Percentiles rank a stretch among this genome's conserved stretches.
Evolutionary conservation across 2,113 vertebrate species (phyloP).

Genomic region (Rhabdomys dilectus): DNA sequence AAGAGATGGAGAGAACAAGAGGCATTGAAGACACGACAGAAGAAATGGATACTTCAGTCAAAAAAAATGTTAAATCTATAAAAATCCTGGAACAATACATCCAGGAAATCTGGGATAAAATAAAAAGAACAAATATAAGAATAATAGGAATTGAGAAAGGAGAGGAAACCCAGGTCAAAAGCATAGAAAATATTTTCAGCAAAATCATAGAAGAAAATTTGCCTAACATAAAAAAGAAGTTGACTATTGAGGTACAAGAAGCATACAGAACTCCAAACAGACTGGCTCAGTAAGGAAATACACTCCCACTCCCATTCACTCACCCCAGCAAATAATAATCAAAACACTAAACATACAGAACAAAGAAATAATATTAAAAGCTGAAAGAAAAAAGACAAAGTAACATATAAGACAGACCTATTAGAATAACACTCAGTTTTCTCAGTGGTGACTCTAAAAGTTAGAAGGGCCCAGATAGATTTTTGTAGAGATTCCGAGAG

Average conservation of each 20-base stretch:
- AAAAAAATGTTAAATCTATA: background rate
- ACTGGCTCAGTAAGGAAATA: background rate
- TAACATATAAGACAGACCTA: background rate
- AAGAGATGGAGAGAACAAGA: background rate
- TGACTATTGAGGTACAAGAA: background rate
- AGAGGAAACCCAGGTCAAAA: background rate
- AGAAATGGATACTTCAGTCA: background rate
- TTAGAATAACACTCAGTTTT: background rate
- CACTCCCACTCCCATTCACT: background rate
- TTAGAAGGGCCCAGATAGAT: background rate
- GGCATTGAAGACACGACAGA: background rate
- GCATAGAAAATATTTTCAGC: background rate
- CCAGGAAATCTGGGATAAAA: background rate
- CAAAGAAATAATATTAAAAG: background rate
- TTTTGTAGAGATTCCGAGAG: background rate
- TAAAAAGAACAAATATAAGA: background rate
- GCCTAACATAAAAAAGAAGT: background rate
- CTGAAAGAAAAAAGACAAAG: background rate
- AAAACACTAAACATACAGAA: background rate
- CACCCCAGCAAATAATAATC: background rate
- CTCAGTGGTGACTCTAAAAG: background rate
- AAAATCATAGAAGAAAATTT: background rate
- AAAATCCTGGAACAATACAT: background rate
- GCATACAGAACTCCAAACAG: background rate
- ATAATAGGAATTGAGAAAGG: background rate